Evolutionary conservation across 2,888 invertebrate species (phyloP).

Genomic region (Ormyrus pomaceus): DNA sequence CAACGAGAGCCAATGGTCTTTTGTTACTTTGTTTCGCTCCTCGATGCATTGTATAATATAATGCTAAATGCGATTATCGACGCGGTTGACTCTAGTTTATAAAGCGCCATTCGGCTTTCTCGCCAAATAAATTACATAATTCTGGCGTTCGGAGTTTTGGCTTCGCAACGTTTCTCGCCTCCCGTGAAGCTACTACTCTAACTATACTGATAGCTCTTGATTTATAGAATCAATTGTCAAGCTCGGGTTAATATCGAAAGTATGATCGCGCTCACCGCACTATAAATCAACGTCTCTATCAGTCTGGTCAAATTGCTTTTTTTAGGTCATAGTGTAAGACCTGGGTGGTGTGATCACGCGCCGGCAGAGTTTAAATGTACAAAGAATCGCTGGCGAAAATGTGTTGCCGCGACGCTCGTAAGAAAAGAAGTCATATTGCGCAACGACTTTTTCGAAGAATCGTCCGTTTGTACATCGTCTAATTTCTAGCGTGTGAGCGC

Average conservation of each 20-base stretch:
- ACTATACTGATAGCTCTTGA: not conserved
- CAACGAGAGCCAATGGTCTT: too few species aligned
- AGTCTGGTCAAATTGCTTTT: conserved; percentile 18
- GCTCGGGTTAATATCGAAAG: conserved; percentile 8
- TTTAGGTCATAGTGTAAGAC: conserved; percentile 15
- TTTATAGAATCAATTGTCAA: conserved; percentile 35
- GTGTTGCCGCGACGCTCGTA: too few species aligned
- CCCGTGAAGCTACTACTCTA: conserved; percentile 9
- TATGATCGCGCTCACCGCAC: not conserved
- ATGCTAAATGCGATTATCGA: too few species aligned
- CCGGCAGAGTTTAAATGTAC: too few species aligned
- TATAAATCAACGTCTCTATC: conserved; percentile 34
- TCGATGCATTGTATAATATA: too few species aligned
- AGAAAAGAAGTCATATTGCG: conserved; percentile 2
- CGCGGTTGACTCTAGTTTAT: not conserved
- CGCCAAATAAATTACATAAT: too few species aligned
- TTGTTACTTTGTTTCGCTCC: too few species aligned
- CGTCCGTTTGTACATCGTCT: conserved; percentile 12
- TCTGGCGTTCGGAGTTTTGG: too few species aligned
- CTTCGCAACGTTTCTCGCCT: conserved; percentile 1
- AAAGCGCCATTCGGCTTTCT: not conserved
- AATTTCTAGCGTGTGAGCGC: conserved; percentile 1
- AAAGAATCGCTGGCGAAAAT: too few species aligned
- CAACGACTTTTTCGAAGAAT: conserved; percentile 32
- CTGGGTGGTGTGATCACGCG: too few species aligned